Evolutionary conservation across 2,888 invertebrate genomes (phyloP), one percentile per base, ranked within the genome.

Genomic region (Glaucopsyche alexis): DNA sequence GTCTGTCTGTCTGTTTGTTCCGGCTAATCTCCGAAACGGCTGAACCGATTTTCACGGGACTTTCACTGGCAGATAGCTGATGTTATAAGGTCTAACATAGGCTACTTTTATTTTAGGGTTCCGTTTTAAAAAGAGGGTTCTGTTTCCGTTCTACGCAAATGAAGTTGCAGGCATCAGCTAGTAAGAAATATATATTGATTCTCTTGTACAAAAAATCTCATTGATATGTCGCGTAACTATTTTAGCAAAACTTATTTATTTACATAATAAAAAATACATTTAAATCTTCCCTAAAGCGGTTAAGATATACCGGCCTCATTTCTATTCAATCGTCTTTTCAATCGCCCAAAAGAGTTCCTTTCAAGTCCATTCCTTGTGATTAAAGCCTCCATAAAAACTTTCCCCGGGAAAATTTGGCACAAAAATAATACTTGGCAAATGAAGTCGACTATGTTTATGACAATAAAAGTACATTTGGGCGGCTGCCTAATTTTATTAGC

Each of bases 391-490:
- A 65, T 40, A 65, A 65, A 65, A 65, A 65, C 65, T 40, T 65
- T 40, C 40, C 7, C 38, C 65, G 38, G 14, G 40, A 40, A 64
- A 40, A 65, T 65, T 65, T 65, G 65, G 65, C 65, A 65, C 65
- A 40, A 65, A 65, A 65, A 38, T 14, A 65, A 65, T 40, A 65
- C 65, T 65, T 65, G 65, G 65, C 40, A 65, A 40, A 65, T 40
- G 40, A 65, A 65, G 8, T 40, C n/a, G 7, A n/a, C 55, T 0
- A 65, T 40, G 38, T 65, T 65, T 65, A 65, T 40, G n/a, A n/a
- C 38, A 38, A 38, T n/a, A n/a, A 55, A 55, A 65, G 40, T 65
- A 65, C 8, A 65, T 65, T 65, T 65, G 65, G 65, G 65, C 7
- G 38, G 38, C 5, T 40, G 65, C 65, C 65, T 65, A 65, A 40